Evolutionary conservation across 2,888 invertebrate genomes (phyloP).

Genomic region (Euproctis similis): DNA sequence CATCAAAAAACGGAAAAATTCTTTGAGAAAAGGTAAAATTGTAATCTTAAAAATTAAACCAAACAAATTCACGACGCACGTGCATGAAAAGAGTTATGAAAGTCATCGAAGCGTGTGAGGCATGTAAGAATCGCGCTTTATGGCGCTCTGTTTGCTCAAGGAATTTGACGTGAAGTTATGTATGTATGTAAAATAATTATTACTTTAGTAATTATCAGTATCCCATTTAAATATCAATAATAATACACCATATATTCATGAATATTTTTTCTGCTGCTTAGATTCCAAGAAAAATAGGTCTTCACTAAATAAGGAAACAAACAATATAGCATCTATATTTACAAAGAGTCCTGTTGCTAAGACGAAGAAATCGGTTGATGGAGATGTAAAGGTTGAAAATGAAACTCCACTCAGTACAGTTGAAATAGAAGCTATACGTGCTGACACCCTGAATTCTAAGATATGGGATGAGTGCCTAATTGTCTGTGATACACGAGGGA

Average conservation of each 20-base stretch:
- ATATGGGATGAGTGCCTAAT: constrained; percentile 80
- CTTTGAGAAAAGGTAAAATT: no score
- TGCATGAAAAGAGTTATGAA: no score
- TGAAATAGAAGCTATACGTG: constrained; percentile 50
- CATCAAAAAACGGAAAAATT: constrained; percentile 35
- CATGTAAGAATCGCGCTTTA: no score
- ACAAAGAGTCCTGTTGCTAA: constrained; percentile 10
- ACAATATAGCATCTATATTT: constrained; percentile 12
- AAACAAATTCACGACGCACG: no score
- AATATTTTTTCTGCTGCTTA: constrained; percentile 6
- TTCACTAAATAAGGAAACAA: constrained; percentile 4
- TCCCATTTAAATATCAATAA: background rate
- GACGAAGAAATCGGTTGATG: constrained; percentile 18
- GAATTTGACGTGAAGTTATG: no score
- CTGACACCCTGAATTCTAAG: constrained; percentile 78
- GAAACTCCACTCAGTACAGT: constrained; percentile 36
- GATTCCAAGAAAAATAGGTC: constrained; percentile 9
- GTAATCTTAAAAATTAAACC: no score
- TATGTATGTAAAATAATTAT: no score
- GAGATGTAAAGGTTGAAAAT: constrained; percentile 16
- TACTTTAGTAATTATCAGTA: no score
- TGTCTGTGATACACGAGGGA: constrained; percentile 59
- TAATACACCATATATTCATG: background rate
- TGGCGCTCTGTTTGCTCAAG: no score
- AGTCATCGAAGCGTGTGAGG: no score